Base-by-base conservation (phyloP, 1,140 invertebrate genomes). In the Chymomyza costata region DNA sequence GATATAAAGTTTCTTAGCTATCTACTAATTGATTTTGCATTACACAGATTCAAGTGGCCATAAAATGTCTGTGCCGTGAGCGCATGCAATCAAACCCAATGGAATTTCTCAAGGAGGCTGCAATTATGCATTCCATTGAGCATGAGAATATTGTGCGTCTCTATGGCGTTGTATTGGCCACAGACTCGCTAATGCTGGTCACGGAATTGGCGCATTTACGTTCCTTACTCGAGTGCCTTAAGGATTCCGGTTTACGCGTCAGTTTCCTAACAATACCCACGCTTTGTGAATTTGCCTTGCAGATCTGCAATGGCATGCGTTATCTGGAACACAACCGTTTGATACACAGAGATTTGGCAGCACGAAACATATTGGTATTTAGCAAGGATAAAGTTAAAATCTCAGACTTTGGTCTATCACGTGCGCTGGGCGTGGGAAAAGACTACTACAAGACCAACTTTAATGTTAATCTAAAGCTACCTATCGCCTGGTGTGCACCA, bases 391-490 rank as follows among this genome's bases (percentile, higher is more conserved):
- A 95, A 87, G 96, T 99, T 0, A 99, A 99, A 88, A 99, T 99
- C 28, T 98, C 97, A 6, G 97, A 99, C 86, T 99, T 99, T 86
- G 97, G 97, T 2, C 85, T 99, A 18, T 98, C 97, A 0, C 88
- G 97, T 45, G 96, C 96, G 0, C 86, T 99, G n/a, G 97, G 97
- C 6, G 95, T 97, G 40, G 97, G 97, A 5, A 98, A 99, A 86
- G 97, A 99, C 87, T 99, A 99, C 85, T 99, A 99, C 85, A 96
- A 99, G 87, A 98, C 96, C 1, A 98, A 99, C 87, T 99, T 98
- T 83, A 98, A 97, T 86, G 95, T 98, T 5, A 98, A 97, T 88
- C 89, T 99, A 14, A 99, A 99, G 87, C 87, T 99, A 51, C 97
- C 97, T 2, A 98, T 99, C 73, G 97, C 97, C 0, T 99, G 97